These are phyloP conservation scores for Rhizomys pruinosus DNA, from an alignment of 2,113 vertebrate species.

Conservation along the genomic window DNA sequence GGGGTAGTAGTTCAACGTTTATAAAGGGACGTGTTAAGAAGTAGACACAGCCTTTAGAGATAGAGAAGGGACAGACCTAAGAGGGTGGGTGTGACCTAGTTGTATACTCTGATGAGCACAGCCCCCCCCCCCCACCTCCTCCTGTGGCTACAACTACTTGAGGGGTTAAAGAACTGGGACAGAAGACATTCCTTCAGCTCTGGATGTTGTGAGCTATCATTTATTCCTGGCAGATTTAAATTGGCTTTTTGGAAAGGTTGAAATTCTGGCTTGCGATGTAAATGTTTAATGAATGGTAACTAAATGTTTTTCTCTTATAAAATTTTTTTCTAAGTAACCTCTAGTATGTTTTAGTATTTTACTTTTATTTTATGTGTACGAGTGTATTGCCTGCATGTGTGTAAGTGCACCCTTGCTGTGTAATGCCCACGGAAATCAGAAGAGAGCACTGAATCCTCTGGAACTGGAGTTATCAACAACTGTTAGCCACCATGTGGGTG, in stretches of 20 bases:
- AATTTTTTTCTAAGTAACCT: background rate
- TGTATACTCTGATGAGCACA: too few species aligned
- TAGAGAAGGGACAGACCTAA: background rate
- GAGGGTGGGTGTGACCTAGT: background rate
- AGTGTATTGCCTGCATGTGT: too few species aligned
- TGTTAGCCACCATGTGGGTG: too few species aligned
- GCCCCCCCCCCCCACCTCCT: rapidly evolving
- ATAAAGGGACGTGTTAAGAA: background rate
- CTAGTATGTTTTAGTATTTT: too few species aligned
- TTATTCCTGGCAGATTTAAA: background rate
- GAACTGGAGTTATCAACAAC: too few species aligned
- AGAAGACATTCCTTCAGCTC: background rate
- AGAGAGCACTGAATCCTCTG: too few species aligned
- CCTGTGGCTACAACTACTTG: background rate
- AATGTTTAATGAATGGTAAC: slow-evolving; percentile 21
- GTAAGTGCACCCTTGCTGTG: too few species aligned
- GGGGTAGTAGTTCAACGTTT: background rate
- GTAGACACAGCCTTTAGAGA: background rate
- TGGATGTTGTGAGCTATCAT: background rate
- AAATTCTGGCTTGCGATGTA: background rate
- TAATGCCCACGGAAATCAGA: too few species aligned
- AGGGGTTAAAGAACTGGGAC: background rate
- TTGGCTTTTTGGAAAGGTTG: background rate
- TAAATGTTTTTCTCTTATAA: background rate
- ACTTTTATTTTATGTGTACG: too few species aligned